These are phyloP conservation scores for Ceratosolen fusciceps DNA, from an alignment of 1,140 invertebrate species.

Conservation along the genomic window DNA sequence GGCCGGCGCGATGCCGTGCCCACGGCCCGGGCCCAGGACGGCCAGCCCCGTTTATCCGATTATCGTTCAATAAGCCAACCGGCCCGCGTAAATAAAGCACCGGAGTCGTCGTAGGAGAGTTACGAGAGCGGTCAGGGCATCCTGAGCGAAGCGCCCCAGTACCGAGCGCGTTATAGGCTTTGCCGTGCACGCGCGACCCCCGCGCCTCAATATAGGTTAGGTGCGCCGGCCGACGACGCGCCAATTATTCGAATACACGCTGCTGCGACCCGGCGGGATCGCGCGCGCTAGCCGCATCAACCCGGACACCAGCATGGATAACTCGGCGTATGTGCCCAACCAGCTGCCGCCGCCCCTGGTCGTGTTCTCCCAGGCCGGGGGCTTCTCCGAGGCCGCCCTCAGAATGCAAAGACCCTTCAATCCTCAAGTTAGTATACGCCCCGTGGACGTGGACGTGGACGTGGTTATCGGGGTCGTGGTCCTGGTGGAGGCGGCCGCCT, in stretches of 20 bases:
- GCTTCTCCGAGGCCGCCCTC: constrained; percentile 81
- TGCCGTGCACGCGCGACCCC: background rate
- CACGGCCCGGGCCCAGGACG: background rate
- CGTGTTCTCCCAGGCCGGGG: constrained; percentile 84
- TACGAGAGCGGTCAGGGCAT: too few species aligned
- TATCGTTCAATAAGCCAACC: too few species aligned
- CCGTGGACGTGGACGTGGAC: background rate
- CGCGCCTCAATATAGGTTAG: constrained; percentile 32
- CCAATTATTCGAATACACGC: constrained; percentile 36
- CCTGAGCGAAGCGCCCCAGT: too few species aligned
- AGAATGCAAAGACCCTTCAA: constrained; percentile 82
- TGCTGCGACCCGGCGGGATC: background rate
- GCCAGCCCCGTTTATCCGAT: too few species aligned
- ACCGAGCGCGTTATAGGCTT: too few species aligned
- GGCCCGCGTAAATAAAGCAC: too few species aligned
- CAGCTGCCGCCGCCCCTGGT: constrained; percentile 85
- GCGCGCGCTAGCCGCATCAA: constrained; percentile 8
- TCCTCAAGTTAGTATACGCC: constrained; percentile 74
- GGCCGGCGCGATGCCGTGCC: constrained; percentile 29
- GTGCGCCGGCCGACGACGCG: constrained; percentile 43
- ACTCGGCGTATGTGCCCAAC: constrained; percentile 78
- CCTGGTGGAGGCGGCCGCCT: background rate
- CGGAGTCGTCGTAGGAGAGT: too few species aligned
- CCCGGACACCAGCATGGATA: constrained; percentile 72
- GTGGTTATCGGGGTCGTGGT: too few species aligned